These are phyloP conservation scores for Hypselothyrea guttata DNA, from an alignment of 2,888 invertebrate genomes.

Conservation along the genomic window DNA sequence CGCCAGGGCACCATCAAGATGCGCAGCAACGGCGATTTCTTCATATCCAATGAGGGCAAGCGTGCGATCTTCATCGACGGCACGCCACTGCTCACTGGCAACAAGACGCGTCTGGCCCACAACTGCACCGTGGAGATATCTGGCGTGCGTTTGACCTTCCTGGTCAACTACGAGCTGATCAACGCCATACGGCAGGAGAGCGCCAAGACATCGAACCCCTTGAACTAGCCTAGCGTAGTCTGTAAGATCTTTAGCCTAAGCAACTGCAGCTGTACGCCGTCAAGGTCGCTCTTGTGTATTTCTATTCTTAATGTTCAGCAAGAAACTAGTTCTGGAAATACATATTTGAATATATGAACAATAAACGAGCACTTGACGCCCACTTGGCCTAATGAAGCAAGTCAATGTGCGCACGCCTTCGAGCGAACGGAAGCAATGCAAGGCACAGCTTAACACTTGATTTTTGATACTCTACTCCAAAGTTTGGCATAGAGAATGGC, in stretches of 20 bases:
- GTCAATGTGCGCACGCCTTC: constrained; percentile 56
- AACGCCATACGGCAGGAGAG: constrained; percentile 94
- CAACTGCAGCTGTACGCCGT: constrained; percentile 16
- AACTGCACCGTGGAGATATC: constrained; percentile 98
- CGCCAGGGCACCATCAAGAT: constrained; percentile 95
- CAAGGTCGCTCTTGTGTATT: constrained; percentile 35
- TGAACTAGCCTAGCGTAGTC: constrained; percentile 67
- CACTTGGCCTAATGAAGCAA: constrained; percentile 20
- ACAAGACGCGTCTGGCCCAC: constrained; percentile 94
- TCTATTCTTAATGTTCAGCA: constrained; percentile 40
- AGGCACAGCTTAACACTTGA: constrained; percentile 7
- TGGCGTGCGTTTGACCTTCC: constrained; percentile 94
- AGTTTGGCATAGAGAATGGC: too few relatives aligned
- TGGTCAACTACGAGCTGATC: constrained; percentile 95
- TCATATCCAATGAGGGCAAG: constrained; percentile 96
- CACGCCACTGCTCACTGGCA: constrained; percentile 92
- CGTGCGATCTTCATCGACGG: constrained; percentile 97
- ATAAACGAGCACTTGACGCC: constrained; percentile 44
- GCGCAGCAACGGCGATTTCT: constrained; percentile 96
- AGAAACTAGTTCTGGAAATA: constrained; percentile 51
- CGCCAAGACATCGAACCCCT: constrained; percentile 87
- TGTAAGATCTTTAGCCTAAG: constrained; percentile 9
- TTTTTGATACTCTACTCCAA: background rate
- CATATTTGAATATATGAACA: constrained; percentile 18
- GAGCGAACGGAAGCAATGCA: constrained; percentile 45